Evolutionary conservation across 2,888 invertebrate genomes (phyloP), one percentile per base, ranked within the genome.

Genomic region (Spatulosminthurus flaviceps): DNA sequence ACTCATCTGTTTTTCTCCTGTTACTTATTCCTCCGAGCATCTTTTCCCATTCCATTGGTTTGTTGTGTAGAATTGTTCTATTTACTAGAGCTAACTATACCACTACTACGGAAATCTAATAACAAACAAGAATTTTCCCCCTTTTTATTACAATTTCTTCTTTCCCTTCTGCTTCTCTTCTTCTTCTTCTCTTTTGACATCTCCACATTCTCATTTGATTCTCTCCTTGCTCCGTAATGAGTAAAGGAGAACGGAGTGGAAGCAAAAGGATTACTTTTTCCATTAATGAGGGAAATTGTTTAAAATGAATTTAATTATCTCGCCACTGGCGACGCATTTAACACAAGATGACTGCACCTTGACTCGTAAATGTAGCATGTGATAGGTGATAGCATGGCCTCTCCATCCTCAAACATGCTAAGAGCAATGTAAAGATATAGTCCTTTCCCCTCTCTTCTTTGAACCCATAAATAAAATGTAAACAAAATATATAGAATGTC

Each of bases 271-370:
- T 71, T 71, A 21, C 41, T 42, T 71, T 76, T 67, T 43, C 26
- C 67, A 76, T 76, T 67, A 76, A 76, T 67, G 43, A 76, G 42
- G 76, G 43, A 76, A 76, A 76, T 74, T 76, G 67, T 76, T 76
- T 67, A 75, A 76, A 73, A 76, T 76, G 67, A 76, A 76, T 76
- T 76, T 76, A 67, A 76, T 76, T 76, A 66, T 67, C 26, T 76
- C 66, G 66, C 76, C 66, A n/a, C 26, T 28, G 76, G 76, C 66
- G 76, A 76, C 76, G 67, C 66, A 43, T 76, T 29, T 29, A 29
- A 69, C 69, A 69, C 69, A 69, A 16, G 21, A 34, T 29, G 70
- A 76, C 42, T 67, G 43, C 67, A 74, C 41, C 67, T 64, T 34
- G 41, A 75, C 61, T 64, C 28, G n/a, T n/a, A n/a, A n/a, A n/a